Percentiles rank a stretch among this genome's conserved stretches.
Evolutionary conservation across 2,888 invertebrate species (phyloP).

Genomic region (Tiphia femorata): DNA sequence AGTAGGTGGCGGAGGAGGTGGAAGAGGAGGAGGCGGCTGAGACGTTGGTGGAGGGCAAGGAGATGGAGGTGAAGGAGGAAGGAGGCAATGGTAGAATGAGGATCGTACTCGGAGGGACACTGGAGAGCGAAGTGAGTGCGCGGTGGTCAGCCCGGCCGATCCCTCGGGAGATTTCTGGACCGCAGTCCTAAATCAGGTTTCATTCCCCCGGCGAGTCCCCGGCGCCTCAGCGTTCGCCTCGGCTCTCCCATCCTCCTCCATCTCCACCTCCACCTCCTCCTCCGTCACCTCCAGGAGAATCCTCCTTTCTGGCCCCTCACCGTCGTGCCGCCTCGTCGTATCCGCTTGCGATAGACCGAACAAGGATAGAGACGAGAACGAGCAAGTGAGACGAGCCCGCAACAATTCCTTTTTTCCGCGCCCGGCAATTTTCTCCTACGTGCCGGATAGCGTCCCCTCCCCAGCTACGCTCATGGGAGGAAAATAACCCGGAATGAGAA

Average conservation of each 20-base stretch:
- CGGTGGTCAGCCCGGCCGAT: constrained; percentile 61
- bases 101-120: constrained; percentile 59
- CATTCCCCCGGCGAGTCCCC: constrained; percentile 58
- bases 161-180: constrained; percentile 64
- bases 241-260: too few relatives aligned
- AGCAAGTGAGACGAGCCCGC: constrained; percentile 22
- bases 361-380: constrained; percentile 42
- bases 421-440: constrained; percentile 46
- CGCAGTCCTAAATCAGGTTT: constrained; percentile 68
- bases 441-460: constrained; percentile 38
- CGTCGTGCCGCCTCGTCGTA: constrained; percentile 31
- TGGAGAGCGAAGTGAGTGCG: constrained; percentile 62
- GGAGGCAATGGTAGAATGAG: constrained; percentile 40
- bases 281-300: too few relatives aligned
- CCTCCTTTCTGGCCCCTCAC: too few relatives aligned
- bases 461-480: constrained; percentile 23
- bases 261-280: too few relatives aligned
- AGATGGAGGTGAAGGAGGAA: constrained; percentile 8
- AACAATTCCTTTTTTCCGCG: constrained; percentile 38
- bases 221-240: constrained; percentile 52
- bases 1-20: constrained; percentile 25
- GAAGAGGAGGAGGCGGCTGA: constrained; percentile 19
- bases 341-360: constrained; percentile 41
- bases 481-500: constrained; percentile 37
- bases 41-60: not conserved